Base-by-base conservation (phyloP, 2,113 vertebrate genomes). In the Steatornis caripensis region DNA sequence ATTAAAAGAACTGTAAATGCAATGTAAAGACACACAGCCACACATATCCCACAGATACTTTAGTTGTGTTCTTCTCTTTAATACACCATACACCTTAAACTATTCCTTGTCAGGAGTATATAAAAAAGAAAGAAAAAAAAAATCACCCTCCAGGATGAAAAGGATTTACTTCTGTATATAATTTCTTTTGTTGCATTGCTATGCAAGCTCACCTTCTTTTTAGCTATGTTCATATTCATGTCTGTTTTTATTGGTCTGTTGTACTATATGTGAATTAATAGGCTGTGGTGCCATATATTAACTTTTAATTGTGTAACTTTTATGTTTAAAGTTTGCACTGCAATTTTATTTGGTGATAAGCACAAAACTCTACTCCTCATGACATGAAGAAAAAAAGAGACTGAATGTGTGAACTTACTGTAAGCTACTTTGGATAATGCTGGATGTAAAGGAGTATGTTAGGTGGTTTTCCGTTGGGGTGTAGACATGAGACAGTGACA, bases 321-420 rank as follows among this genome's bases (percentile, higher is more conserved):
- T 99, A 99, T 99, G 98, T 99, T 99, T 98, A 98, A 99, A 99
- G 98, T 98, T 99, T 99, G 99, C 99, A 99, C 99, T 99, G 99
- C 99, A 98, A 99, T 99, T 98, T 99, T 98, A 97, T 98, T 99
- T 99, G 99, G 99, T 99, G 99, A 99, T 99, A 99, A 99, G 99
- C 99, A 99, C 99, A 99, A 99, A 99, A 99, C 99, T 99, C 98
- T 98, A 99, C 99, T 99, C 99, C 99, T 99, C 98, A 98, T 99
- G 98, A 99, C 98, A 99, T 99, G 99, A 99, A 99, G 99, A 99
- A 99, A 98, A 95, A 98, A 98, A 84, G 98, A 98, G 98, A 98
- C 97, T 98, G 99, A 99, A 99, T 99, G 99, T 99, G 99, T 99
- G 99, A 98, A 98, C 98, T 97, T 99, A 99, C 99, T 99, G 99